phyloP scores from a whole-genome alignment of 2,797 vertebrate species.

The Darevskia mixta region DNA sequence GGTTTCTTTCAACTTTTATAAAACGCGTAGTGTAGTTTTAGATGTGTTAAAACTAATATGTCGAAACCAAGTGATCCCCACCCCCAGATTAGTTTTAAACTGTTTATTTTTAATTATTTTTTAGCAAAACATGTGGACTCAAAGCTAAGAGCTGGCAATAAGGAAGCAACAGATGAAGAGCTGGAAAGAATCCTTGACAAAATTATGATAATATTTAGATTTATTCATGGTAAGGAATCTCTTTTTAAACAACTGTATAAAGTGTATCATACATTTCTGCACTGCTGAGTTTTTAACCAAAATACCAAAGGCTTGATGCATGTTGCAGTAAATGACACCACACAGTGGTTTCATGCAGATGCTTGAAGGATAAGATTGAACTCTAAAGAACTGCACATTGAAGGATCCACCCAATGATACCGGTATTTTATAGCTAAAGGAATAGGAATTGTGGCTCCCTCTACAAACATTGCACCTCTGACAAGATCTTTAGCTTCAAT shows the following conservation, averaged over 20 bases:
- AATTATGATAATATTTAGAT: slow-evolving; percentile 87
- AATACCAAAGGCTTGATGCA: not conserved
- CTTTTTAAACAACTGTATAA: not conserved
- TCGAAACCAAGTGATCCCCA: not conserved
- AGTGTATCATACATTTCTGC: not conserved
- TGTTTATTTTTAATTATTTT: slow-evolving; percentile 55
- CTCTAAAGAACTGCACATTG: too few relatives aligned
- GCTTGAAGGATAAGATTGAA: not conserved
- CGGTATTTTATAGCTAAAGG: too few relatives aligned
- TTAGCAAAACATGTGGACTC: slow-evolving; percentile 86
- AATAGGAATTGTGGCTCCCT: too few relatives aligned
- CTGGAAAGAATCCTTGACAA: slow-evolving; percentile 86
- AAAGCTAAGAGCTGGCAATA: slow-evolving; percentile 85
- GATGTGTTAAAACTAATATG: not conserved
- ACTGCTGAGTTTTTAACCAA: not conserved
- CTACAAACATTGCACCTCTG: too few relatives aligned
- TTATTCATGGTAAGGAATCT: slow-evolving; percentile 83
- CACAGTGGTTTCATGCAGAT: too few relatives aligned
- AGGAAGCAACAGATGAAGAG: slow-evolving; percentile 86
- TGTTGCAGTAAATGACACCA: not conserved
- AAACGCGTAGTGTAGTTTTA: not conserved
- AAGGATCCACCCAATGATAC: too few relatives aligned
- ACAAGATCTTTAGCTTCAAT: too few relatives aligned
- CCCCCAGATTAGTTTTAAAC: slow-evolving; percentile 5
- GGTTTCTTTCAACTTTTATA: not conserved